phyloP scores from a whole-genome alignment of 2,888 invertebrate species.

The Diachrysia chrysitis region DNA sequence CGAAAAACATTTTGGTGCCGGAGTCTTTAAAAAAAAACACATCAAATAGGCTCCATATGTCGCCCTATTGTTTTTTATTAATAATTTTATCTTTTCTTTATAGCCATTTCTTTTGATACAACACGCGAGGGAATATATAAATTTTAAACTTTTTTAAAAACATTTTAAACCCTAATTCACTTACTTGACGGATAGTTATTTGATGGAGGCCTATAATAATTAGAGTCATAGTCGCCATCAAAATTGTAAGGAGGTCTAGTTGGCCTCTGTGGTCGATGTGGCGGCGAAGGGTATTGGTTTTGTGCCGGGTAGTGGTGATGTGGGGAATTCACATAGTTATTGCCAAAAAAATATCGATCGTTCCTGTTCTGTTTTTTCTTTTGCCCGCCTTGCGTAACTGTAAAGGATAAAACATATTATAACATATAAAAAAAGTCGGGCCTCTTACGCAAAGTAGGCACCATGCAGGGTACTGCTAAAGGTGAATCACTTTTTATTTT shows the following conservation, averaged over 20 bases:
- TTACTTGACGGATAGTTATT: constrained; percentile 77
- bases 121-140: too few relatives aligned
- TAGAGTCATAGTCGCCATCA: constrained; percentile 74
- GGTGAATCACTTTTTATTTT: too few relatives aligned
- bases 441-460: too few relatives aligned
- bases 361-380: constrained; percentile 42
- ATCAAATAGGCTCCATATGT: too few relatives aligned
- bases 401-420: constrained; percentile 22
- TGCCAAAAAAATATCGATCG: constrained; percentile 40
- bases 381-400: constrained; percentile 67
- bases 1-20: too few relatives aligned
- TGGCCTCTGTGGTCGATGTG: constrained; percentile 56
- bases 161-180: constrained; percentile 17
- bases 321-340: constrained; percentile 50
- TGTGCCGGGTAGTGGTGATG: constrained; percentile 30
- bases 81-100: too few relatives aligned
- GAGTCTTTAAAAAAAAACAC: too few relatives aligned
- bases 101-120: too few relatives aligned
- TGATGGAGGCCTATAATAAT: constrained; percentile 74
- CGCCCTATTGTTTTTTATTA: too few relatives aligned
- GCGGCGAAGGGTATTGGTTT: constrained; percentile 26
- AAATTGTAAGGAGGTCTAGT: constrained; percentile 40
- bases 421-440: too few relatives aligned
- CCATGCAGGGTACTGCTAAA: too few relatives aligned
- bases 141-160: too few relatives aligned